Conservation (phyloP, 2,888 invertebrate species). For the Leistus spinibarbis region DNA sequence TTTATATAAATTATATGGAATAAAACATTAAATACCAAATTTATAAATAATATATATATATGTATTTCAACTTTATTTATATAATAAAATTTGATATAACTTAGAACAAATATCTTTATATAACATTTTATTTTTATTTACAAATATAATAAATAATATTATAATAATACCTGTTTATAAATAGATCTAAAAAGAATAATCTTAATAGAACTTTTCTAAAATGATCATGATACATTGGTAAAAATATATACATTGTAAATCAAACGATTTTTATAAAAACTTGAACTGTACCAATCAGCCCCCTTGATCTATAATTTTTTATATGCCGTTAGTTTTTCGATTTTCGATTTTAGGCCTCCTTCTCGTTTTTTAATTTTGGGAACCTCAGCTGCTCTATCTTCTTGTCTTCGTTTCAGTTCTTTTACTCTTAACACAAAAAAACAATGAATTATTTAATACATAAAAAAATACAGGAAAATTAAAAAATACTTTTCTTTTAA, state of each 20-base stretch:
- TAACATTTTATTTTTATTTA: neutral
- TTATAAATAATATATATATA: neutral
- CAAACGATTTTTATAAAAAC: too few relatives aligned
- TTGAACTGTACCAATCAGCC: too few relatives aligned
- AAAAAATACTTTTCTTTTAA: slow-evolving; percentile 76
- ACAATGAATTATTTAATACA: slow-evolving; percentile 9
- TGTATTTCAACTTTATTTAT: neutral
- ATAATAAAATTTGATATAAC: neutral
- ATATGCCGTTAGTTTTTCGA: slow-evolving; percentile 60
- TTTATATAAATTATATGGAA: too few relatives aligned
- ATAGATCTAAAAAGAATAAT: too few relatives aligned
- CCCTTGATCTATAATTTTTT: slow-evolving; percentile 20
- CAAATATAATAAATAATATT: neutral
- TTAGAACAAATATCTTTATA: neutral
- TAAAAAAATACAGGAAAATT: neutral
- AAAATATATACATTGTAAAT: neutral
- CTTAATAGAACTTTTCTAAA: too few relatives aligned
- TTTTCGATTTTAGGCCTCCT: slow-evolving; percentile 69
- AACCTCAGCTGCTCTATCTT: slow-evolving; percentile 60
- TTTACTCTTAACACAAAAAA: slow-evolving; percentile 60
- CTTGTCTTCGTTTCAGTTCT: slow-evolving; percentile 65
- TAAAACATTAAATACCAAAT: neutral
- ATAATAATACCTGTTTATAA: too few relatives aligned
- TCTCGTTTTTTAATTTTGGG: slow-evolving; percentile 66
- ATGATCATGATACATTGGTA: neutral